A percentile compares a stretch with the other conserved stretches of the same genome.
Conservation (phyloP, 2,797 vertebrate genomes). For the Pseudomugil tenellus region DNA sequence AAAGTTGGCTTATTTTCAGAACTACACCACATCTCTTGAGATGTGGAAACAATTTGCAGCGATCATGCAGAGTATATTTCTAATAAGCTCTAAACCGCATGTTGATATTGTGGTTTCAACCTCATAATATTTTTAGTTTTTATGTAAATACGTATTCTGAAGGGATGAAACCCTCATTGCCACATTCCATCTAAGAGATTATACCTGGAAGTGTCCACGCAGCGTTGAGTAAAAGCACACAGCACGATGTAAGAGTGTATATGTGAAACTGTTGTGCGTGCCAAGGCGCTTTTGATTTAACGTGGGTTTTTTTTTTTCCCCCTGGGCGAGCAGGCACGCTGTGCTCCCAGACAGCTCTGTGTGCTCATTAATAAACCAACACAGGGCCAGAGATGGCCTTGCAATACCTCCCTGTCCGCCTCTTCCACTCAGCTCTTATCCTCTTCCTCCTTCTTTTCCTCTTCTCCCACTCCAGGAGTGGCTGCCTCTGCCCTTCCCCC, state of each 20-base stretch:
- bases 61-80: constrained; percentile 28
- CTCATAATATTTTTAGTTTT: constrained; percentile 21
- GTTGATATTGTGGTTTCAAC: constrained; percentile 58
- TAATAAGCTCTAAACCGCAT: constrained; percentile 42
- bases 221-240: constrained; percentile 45
- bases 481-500: constrained; percentile 82
- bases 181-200: constrained; percentile 60
- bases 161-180: constrained; percentile 40
- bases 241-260: constrained; percentile 39
- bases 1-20: constrained; percentile 3
- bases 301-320: constrained; percentile 29
- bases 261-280: constrained; percentile 31
- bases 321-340: constrained; percentile 67
- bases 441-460: constrained; percentile 35
- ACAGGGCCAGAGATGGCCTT: constrained; percentile 77
- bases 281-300: constrained; percentile 14
- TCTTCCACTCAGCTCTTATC: constrained; percentile 42
- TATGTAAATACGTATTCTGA: constrained; percentile 37
- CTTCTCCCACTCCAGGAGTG: constrained; percentile 71
- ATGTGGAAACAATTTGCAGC: constrained; percentile 11
- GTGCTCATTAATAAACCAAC: constrained; percentile 82
- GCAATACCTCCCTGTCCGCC: constrained; percentile 73
- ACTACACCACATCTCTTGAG: not conserved
- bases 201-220: constrained; percentile 61
- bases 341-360: constrained; percentile 73